Evolutionary conservation across 2,797 vertebrate species (phyloP), one percentile per base, ranked within the genome.

Genomic region (Uromys caudimaculatus): DNA sequence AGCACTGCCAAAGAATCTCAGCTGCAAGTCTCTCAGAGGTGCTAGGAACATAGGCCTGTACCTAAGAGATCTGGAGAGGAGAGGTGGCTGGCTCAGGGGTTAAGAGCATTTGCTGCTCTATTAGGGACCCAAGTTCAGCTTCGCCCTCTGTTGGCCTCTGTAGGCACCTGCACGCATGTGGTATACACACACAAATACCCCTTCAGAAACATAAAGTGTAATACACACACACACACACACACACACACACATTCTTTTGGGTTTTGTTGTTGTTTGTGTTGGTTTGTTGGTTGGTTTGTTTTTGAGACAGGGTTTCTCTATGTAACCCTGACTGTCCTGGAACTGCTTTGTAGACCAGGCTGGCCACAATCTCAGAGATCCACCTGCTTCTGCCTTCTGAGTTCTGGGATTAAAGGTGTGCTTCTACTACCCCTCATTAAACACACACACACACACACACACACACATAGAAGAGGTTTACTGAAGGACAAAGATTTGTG

Each of bases 11-110:
- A n/a, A 19, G 56, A 69, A 60, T 29, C 21, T 71, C 38, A 27
- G 2, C 0, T 1, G 24, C 6, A 62, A 91, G 62, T 56, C n/a
- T 75, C 38, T 32, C 4, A 29, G 12, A 10, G 3, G 21, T 38
- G 14, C 47, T 7, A 16, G 58, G 0, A 0, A 19, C 6, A 21
- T 29, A 2, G 2, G 19, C 27, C 87, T 52, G 2, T 23, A 64
- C 27, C 56, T 56, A 17, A 75, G 54, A 56, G n/a, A 10, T 35
- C n/a, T 4, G 23, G 17, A 41, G 6, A 58, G 44, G 7, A 41
- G 6, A 58, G 44, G 7, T n/a, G 60, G 60, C 41, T n/a, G 60
- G 60, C 41, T 50, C 41, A 64, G 17, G 12, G 17, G 60, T 47
- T 64, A 64, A n/a, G 60, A n/a, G 29, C 19, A 7, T 17, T 35